Base-by-base conservation (phyloP, 1,140 invertebrate species). In the Parasteatoda tepidariorum region DNA sequence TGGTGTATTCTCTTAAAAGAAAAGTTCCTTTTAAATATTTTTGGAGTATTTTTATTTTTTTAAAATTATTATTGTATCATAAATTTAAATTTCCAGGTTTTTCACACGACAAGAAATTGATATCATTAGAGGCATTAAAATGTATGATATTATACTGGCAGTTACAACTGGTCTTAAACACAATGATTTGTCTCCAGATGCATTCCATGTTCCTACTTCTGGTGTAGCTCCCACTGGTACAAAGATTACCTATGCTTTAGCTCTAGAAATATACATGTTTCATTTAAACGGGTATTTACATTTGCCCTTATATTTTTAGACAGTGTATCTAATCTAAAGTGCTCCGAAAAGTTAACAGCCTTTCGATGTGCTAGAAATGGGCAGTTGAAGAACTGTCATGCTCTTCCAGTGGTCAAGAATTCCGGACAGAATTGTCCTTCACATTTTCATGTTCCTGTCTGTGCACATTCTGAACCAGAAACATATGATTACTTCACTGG, bases 401-500 rank as follows among this genome's bases (percentile, higher is more conserved):
- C 76, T 22, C 34, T 79, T 24, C 64, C 76, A 15, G 18, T 48
- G 6, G 48, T 79, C 13, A 54, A 54, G 34, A 41, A 54, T 68
- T 22, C 41, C 15, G n/a, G 9, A 18, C 9, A 68, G n/a, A 5
- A 57, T 13, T 68, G 76, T 38, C 7, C 55, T 30, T 64, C 67
- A 7, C 61, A 54, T 15, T 31, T 71, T 22, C 30, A 9, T 31
- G 67, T 57, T n/a, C 54, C 30, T 28, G 22, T 62, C 5, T 78
- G 74, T 55, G n/a, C 4, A 11, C 61, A 78, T 5, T 67, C 70
- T 18, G 30, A 68, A 28, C 64, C 76, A 34, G 30, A 70, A 61
- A 91, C 90, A 18, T 92, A 91, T 85, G 92, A 93, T 86, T 93
- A 92, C 86, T 92, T 92, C 79, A 82, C 57, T 3, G 92, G 92